These are phyloP conservation scores for Physocephala rufipes DNA, from an alignment of 2,888 invertebrate species.

Conservation along the genomic window DNA sequence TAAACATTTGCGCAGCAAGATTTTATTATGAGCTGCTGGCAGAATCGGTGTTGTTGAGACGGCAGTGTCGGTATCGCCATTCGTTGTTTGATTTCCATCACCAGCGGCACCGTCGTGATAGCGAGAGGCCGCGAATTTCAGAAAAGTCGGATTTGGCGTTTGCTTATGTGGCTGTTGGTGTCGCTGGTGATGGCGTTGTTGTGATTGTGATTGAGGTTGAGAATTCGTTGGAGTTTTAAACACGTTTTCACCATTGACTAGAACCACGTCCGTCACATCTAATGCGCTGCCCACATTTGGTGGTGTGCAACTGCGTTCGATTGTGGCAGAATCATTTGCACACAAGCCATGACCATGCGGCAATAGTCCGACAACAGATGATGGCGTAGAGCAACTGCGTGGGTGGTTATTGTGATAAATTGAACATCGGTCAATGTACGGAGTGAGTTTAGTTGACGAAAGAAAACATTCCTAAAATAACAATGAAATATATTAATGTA, in stretches of 20 bases:
- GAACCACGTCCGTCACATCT: constrained; percentile 22
- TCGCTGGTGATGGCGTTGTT: constrained; percentile 38
- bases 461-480: constrained; percentile 43
- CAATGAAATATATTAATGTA: not conserved
- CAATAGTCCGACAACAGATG: no score
- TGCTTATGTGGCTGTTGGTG: constrained; percentile 38
- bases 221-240: constrained; percentile 56
- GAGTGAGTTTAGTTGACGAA: constrained; percentile 55
- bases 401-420: constrained; percentile 12
- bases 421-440: constrained; percentile 49
- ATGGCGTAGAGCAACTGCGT: not conserved
- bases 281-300: constrained; percentile 34
- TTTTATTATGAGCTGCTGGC: constrained; percentile 44
- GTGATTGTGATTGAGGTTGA: constrained; percentile 40
- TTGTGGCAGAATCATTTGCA: not conserved
- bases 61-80: not conserved
- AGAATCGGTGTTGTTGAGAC: constrained; percentile 9
- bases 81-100: constrained; percentile 4
- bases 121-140: constrained; percentile 48
- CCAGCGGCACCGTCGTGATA: constrained; percentile 41
- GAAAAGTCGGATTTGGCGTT: constrained; percentile 47
- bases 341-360: no score
- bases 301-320: constrained; percentile 49
- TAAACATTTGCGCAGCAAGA: constrained; percentile 53
- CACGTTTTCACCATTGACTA: constrained; percentile 38